Evolutionary conservation across 2,888 invertebrate genomes (phyloP).

Genomic region (Eupithecia inturbata): DNA sequence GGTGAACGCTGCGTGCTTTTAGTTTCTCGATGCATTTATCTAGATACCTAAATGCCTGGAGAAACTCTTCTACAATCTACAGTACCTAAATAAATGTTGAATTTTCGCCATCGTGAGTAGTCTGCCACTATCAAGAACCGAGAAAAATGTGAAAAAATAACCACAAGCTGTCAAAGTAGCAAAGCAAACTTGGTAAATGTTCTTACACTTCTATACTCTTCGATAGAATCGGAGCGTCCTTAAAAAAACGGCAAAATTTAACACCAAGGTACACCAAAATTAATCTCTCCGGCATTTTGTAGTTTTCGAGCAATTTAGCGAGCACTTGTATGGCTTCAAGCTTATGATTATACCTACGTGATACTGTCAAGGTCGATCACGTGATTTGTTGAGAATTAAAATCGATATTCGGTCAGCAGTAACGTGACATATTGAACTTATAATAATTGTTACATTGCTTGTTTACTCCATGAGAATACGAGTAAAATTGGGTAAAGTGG

Average conservation of each 20-base stretch:
- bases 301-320: not conserved
- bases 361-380: not conserved
- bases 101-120: too few species aligned
- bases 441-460: not conserved
- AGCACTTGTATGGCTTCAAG: conserved; percentile 1
- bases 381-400: not conserved
- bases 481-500: not conserved
- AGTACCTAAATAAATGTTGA: too few species aligned
- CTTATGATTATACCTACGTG: not conserved
- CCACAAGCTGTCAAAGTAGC: too few species aligned
- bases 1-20: too few species aligned
- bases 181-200: too few species aligned
- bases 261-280: not conserved
- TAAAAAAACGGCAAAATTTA: not conserved
- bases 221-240: not conserved
- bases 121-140: too few species aligned
- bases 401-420: not conserved
- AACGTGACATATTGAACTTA: not conserved
- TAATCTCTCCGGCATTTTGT: not conserved
- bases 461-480: not conserved
- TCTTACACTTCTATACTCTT: not conserved
- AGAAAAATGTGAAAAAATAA: too few species aligned
- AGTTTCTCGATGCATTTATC: too few species aligned
- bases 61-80: too few species aligned
- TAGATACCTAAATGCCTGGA: too few species aligned